Percentiles rank a stretch among this genome's conserved stretches.
These are phyloP conservation scores for Arrhopalites spinosus DNA, from an alignment of 2,888 invertebrate species.

Conservation along the genomic window DNA sequence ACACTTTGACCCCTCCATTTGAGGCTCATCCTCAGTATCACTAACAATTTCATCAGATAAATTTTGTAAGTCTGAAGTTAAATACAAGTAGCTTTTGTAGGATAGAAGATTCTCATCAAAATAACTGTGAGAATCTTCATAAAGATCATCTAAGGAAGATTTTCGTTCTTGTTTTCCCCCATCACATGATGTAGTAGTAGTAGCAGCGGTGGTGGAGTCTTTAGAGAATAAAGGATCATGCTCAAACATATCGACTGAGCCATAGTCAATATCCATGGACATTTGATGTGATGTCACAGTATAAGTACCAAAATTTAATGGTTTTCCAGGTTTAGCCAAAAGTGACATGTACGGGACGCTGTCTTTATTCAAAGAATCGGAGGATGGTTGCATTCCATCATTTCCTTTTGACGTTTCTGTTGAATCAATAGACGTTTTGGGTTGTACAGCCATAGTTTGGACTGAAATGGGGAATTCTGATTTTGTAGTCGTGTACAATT, in stretches of 20 bases:
- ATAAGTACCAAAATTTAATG: conserved; percentile 43
- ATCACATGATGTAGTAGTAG: neutral
- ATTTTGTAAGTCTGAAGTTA: neutral
- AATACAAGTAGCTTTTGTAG: neutral
- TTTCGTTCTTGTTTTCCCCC: neutral
- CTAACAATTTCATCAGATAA: neutral
- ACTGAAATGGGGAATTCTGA: neutral
- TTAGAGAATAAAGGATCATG: neutral
- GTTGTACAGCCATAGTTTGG: conserved; percentile 29
- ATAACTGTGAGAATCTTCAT: neutral
- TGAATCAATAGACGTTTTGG: neutral
- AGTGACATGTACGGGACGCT: neutral
- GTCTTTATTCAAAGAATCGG: too few species aligned
- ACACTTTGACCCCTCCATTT: too few species aligned
- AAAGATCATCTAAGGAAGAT: neutral
- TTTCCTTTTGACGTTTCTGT: neutral
- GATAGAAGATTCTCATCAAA: neutral
- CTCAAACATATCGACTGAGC: neutral
- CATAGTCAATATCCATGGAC: neutral
- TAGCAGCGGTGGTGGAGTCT: neutral
- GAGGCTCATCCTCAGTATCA: neutral
- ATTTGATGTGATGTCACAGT: conserved; percentile 34
- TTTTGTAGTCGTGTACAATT: neutral
- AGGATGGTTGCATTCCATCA: neutral
- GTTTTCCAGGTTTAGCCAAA: conserved; percentile 26